Conservation (phyloP, 2,888 invertebrate species). For the Acrobeloides nanus region DNA sequence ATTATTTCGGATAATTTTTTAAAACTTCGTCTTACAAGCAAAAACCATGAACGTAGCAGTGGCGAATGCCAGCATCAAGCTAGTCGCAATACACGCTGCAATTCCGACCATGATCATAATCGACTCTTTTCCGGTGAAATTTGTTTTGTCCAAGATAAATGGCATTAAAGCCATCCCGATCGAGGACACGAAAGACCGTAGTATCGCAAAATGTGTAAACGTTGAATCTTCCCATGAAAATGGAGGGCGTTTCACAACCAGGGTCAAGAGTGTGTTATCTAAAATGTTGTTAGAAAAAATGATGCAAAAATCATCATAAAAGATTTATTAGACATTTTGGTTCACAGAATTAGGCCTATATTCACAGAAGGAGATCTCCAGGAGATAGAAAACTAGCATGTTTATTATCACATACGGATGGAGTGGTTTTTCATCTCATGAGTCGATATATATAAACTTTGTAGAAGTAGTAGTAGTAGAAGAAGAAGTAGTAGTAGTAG, state of each 20-base stretch:
- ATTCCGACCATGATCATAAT: conserved; percentile 36
- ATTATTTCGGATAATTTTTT: conserved; percentile 4
- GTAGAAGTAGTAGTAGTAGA: too few species aligned
- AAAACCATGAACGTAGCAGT: conserved; percentile 14
- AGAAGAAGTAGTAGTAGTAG: too few species aligned
- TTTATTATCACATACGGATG: too few species aligned
- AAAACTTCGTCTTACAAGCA: background rate
- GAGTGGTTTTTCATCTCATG: too few species aligned
- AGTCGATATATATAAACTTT: too few species aligned
- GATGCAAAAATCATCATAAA: too few species aligned
- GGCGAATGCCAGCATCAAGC: conserved; percentile 30
- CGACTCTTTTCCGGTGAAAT: conserved; percentile 40
- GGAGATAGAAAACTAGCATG: too few species aligned
- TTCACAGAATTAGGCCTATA: too few species aligned
- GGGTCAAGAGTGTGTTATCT: too few species aligned
- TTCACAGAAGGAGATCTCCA: too few species aligned
- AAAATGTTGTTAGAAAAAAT: too few species aligned
- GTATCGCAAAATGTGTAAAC: conserved; percentile 31
- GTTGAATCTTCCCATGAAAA: conserved; percentile 40
- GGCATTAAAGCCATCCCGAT: conserved; percentile 25
- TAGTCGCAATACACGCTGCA: conserved; percentile 22
- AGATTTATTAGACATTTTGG: too few species aligned
- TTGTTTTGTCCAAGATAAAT: conserved; percentile 23
- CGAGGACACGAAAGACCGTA: conserved; percentile 17
- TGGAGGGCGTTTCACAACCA: conserved; percentile 40